A percentile compares a stretch with the other conserved stretches of the same genome.
Conservation (phyloP, 2,113 vertebrate species). For the Peromyscus californicus region DNA sequence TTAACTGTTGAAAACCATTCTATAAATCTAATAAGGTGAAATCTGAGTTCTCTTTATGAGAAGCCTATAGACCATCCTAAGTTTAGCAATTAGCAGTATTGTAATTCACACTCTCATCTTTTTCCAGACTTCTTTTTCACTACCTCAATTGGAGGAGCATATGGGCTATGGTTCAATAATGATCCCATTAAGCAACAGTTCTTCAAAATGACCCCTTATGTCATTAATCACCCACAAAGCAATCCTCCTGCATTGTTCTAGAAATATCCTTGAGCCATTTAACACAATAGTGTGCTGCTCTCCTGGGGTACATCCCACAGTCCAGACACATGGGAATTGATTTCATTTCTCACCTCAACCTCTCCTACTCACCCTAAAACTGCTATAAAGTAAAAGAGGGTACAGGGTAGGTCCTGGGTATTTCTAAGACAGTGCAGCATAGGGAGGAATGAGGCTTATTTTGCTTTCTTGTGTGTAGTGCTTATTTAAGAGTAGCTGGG, state of each 20-base stretch:
- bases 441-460: not conserved
- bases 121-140: conserved; percentile 60
- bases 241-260: conserved; percentile 70
- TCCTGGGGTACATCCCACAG: not conserved
- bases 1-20: conserved; percentile 5
- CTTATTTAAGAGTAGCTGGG: not conserved
- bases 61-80: conserved; percentile 53
- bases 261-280: conserved; percentile 66
- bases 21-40: conserved; percentile 50
- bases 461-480: not conserved
- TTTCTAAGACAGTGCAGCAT: not conserved
- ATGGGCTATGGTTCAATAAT: conserved; percentile 74
- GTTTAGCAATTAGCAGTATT: conserved; percentile 39
- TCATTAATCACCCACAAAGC: conserved; percentile 74
- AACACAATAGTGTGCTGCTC: conserved; percentile 32
- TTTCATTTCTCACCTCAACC: not conserved
- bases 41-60: conserved; percentile 34
- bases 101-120: conserved; percentile 61
- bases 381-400: not conserved
- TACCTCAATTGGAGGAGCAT: conserved; percentile 62
- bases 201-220: conserved; percentile 68
- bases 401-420: accelerated
- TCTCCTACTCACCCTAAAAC: not conserved
- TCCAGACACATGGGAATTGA: not conserved
- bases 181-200: conserved; percentile 71